Evolutionary conservation across 2,888 invertebrate genomes (phyloP).

Genomic region (Polia nebulosa): DNA sequence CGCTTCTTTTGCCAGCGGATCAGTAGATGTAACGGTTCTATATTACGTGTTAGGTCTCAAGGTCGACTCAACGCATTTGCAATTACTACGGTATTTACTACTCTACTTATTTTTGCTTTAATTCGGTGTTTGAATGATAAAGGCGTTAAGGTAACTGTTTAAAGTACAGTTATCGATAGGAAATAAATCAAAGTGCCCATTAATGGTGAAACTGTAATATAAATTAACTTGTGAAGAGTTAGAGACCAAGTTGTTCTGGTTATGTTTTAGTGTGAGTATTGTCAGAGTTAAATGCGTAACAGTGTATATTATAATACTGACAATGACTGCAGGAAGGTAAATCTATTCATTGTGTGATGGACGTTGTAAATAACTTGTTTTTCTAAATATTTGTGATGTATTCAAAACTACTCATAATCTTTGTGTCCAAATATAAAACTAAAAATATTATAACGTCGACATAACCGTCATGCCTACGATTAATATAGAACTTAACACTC

Average conservation of each 20-base stretch:
- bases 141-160: constrained; percentile 45
- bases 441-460: background rate
- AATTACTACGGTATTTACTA: constrained; percentile 49
- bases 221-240: background rate
- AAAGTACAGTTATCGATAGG: constrained; percentile 41
- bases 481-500: constrained; percentile 11
- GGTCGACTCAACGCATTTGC: constrained; percentile 41
- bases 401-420: constrained; percentile 16
- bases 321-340: constrained; percentile 44
- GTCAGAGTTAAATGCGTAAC: constrained; percentile 38
- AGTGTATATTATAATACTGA: constrained; percentile 37
- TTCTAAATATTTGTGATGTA: constrained; percentile 15
- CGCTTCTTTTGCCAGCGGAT: background rate
- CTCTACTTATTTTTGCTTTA: constrained; percentile 39
- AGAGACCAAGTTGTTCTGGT: constrained; percentile 20
- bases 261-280: constrained; percentile 25
- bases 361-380: constrained; percentile 22
- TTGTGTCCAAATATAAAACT: constrained; percentile 10
- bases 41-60: constrained; percentile 58
- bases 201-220: constrained; percentile 17
- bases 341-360: constrained; percentile 16
- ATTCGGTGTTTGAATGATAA: constrained; percentile 35
- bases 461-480: constrained; percentile 2
- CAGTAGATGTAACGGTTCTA: constrained; percentile 34
- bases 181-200: constrained; percentile 39